A percentile compares a stretch with the other conserved stretches of the same genome.
These are phyloP conservation scores for Autographa gamma DNA, from an alignment of 2,888 invertebrate genomes.

Conservation along the genomic window DNA sequence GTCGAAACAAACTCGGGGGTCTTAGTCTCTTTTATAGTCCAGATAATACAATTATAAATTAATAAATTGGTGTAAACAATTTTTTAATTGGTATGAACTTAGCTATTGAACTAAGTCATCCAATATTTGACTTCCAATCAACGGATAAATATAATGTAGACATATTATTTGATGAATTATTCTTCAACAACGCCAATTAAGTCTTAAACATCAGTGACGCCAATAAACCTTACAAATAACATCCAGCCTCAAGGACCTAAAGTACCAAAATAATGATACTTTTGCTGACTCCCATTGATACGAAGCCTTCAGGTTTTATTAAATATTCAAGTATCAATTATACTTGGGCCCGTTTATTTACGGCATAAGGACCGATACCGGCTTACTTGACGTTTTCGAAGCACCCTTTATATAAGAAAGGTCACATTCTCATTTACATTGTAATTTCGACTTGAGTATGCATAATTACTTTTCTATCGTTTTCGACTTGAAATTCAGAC, in stretches of 20 bases:
- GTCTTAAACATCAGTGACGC: neutral
- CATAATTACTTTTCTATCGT: neutral
- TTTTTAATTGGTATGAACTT: too few relatives aligned
- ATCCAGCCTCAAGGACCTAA: neutral
- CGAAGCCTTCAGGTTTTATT: conserved; percentile 1
- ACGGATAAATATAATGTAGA: neutral
- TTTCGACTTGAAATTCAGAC: neutral
- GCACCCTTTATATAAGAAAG: neutral
- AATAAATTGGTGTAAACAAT: too few relatives aligned
- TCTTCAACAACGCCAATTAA: conserved; percentile 1
- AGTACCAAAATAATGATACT: conserved; percentile 3
- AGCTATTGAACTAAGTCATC: too few relatives aligned
- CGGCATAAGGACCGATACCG: neutral
- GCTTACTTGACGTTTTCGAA: neutral
- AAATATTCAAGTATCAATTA: conserved; percentile 7
- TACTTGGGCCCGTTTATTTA: conserved; percentile 1
- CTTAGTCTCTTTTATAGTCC: too few relatives aligned
- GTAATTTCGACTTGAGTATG: neutral
- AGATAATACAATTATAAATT: too few relatives aligned
- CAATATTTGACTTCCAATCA: too few relatives aligned
- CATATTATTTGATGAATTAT: neutral
- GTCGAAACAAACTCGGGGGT: too few relatives aligned
- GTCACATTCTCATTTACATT: neutral
- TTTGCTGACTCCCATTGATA: neutral
- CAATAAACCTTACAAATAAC: neutral